Evolutionary conservation across 2,797 vertebrate genomes (phyloP), one percentile per base, ranked within the genome.

Genomic region (Sebastiscus tertius): DNA sequence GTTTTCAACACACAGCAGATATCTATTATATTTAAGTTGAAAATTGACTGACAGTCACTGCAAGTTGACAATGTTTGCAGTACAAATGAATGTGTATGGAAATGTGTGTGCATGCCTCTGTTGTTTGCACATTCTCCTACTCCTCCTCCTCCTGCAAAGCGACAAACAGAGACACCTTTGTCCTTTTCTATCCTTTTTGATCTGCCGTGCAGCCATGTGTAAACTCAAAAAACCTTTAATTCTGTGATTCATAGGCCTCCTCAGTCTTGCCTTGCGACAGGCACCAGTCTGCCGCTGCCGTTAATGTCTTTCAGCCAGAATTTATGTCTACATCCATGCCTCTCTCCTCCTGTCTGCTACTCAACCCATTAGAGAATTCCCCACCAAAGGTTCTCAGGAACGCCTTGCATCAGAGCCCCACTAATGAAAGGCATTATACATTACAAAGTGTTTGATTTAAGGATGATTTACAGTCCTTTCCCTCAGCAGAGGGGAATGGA

Each of bases 371-470:
- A 92, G 88, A 94, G 90, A 87, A 93, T 92, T 84, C 88, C 88
- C 89, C 85, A 62, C 61, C 81, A 88, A 94, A 87, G 90, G 83
- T 88, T 91, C 69, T 72, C 64, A 20, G 82, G 77, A 91, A 89
- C 26, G 73, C 87, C 87, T 81, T 82, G 92, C 88, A 92, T 94
- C 93, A 93, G 86, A 94, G 93, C 81, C 84, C 24, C 83, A 26
- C 87, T 94, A 94, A 94, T 94, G 94, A 95, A 94, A 94, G 92
- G 92, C 93, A 92, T 93, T 94, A 91, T 92, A 92, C 92, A 92
- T 95, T 94, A 94, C 93, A 94, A 92, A 93, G 93, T 93, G 94
- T 92, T 94, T 94, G 94, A 94, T 95, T 94, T 94, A 93, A 91
- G 92, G 84, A 86, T 93, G 94, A 94, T 94, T 93, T 94, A 91